phyloP scores from a whole-genome alignment of 1,140 invertebrate genomes.

The Meloidogyne hapla region DNA sequence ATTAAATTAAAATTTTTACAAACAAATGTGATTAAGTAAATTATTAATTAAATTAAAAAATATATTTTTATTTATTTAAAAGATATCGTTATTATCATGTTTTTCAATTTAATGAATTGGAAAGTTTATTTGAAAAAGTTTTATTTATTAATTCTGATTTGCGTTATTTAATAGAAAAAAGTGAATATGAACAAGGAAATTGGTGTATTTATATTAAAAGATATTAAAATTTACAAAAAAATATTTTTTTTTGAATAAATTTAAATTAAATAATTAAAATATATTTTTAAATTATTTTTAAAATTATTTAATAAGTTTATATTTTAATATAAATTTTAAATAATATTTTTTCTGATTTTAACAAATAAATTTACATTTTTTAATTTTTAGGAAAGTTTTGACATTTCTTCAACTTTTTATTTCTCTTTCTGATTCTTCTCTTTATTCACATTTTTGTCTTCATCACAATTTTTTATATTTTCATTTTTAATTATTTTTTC shows the following conservation, averaged over 20 bases:
- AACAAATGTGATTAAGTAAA: conserved; percentile 15
- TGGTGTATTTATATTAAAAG: conserved; percentile 12
- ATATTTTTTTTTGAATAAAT: neutral
- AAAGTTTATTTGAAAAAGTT: neutral
- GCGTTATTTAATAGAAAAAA: neutral
- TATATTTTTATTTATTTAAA: neutral
- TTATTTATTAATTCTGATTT: neutral
- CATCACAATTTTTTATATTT: too few species aligned
- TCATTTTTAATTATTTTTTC: neutral
- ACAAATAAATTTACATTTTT: too few species aligned
- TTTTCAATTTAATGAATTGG: conserved; percentile 13
- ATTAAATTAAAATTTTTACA: neutral
- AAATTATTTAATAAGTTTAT: neutral
- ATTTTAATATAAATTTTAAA: too few species aligned
- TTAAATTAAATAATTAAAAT: neutral
- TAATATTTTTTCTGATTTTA: too few species aligned
- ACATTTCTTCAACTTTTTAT: too few species aligned
- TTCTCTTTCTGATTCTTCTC: too few species aligned
- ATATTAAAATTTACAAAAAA: neutral
- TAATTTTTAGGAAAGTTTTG: too few species aligned
- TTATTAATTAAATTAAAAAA: neutral
- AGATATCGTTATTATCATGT: conserved; percentile 23
- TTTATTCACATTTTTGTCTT: too few species aligned
- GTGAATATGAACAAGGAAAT: conserved; percentile 26
- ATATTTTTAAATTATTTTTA: neutral